Evolutionary conservation across 2,888 invertebrate species (phyloP), one percentile per base, ranked within the genome.

Genomic region (Polyommatus icarus): DNA sequence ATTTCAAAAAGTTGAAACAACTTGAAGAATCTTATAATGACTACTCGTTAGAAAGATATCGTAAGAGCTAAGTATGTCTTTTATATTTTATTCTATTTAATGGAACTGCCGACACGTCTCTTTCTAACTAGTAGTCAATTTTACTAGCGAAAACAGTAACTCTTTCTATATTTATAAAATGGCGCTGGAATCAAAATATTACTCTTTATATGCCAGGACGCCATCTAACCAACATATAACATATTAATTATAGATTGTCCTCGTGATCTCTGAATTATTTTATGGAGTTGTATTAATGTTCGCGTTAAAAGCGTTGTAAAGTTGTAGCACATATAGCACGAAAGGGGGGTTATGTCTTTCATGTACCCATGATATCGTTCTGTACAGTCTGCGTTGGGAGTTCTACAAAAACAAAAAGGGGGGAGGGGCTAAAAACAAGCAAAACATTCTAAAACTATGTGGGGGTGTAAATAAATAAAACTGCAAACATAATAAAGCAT

Each of bases 401-500:
- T 4, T 72, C 72, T 40, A 71, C 32, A 72, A n/a, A 20, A 24
- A 20, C 40, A 10, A 6, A 20, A 36, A n/a, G 10, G 40, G 36
- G n/a, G 40, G 4, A 72, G 40, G 36, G 36, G 3, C 40, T 12
- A 20, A n/a, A 72, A 72, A 72, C 72, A 40, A 72, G 40, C 40
- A 20, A 3, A 71, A 71, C 18, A 72, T 40, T 18, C 40, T 72
- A 20, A 71, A 40, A 40, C 40, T 40, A 24, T 75, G 50, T 29
- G 46, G 46, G 75, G 75, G 3, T 73, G 20, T n/a, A 24, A 46
- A 46, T 73, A 73, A 73, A 73, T 73, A 73, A 73, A 73, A 73
- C 24, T 54, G 29, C 50, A 18, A 18, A 75, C 7, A 75, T 29
- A 54, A 54, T 75, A 50, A 5, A 36, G n/a, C 57, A 32, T 12